These are phyloP conservation scores for Esox lucius DNA, from an alignment of 2,797 vertebrate species.

Conservation along the genomic window DNA sequence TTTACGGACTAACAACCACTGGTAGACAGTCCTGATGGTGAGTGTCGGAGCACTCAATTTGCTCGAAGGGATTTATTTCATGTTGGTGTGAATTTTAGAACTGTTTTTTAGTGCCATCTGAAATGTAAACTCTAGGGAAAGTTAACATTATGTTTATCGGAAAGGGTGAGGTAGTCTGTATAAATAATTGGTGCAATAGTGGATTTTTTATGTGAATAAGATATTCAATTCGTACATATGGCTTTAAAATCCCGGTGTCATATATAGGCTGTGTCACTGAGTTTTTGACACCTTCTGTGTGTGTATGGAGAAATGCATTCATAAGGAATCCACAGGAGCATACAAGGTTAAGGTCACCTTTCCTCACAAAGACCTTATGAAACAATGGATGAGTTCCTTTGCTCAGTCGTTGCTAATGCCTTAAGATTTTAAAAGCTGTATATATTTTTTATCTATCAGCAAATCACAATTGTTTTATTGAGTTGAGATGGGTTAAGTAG, in stretches of 20 bases:
- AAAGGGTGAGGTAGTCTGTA: constrained; percentile 32
- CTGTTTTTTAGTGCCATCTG: neutral
- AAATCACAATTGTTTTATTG: too few species aligned
- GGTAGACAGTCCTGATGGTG: neutral
- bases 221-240: neutral
- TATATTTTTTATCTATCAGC: too few species aligned
- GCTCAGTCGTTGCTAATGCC: too few species aligned
- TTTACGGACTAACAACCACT: neutral
- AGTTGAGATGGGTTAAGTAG: too few species aligned
- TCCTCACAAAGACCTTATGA: too few species aligned
- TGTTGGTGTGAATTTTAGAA: neutral
- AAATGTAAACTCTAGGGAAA: neutral
- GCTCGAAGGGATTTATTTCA: neutral
- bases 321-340: too few species aligned
- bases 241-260: neutral
- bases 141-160: constrained; percentile 23
- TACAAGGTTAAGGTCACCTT: too few species aligned
- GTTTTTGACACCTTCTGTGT: too few species aligned
- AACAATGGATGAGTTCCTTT: too few species aligned
- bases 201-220: neutral
- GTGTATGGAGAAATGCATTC: too few species aligned
- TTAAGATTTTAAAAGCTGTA: too few species aligned
- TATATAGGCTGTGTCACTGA: too few species aligned
- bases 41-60: neutral
- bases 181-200: constrained; percentile 26